Percentiles rank a stretch among this genome's conserved stretches.
Evolutionary conservation across 2,888 invertebrate species (phyloP).

Genomic region (Lasioglossum oenotherae): DNA sequence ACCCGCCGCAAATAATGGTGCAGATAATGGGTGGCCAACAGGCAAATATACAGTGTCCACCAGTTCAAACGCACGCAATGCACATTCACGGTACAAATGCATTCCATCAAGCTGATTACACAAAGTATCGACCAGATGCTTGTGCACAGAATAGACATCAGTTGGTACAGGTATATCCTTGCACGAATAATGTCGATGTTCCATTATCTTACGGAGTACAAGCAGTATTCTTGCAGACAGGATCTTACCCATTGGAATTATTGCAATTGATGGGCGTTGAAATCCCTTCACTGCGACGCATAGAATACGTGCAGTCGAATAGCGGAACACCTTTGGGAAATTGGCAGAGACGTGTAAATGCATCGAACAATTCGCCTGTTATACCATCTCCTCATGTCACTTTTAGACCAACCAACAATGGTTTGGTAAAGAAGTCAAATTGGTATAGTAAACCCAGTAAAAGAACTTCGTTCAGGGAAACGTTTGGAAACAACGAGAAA

Average conservation of each 20-base stretch:
- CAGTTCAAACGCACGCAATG: conserved; percentile 72
- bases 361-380: conserved; percentile 65
- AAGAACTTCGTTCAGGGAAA: conserved; percentile 71
- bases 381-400: conserved; percentile 72
- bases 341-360: conserved; percentile 77
- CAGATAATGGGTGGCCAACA: conserved; percentile 80
- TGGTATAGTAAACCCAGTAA: conserved; percentile 76
- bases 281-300: conserved; percentile 74
- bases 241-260: conserved; percentile 77
- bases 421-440: conserved; percentile 74
- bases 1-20: conserved; percentile 81
- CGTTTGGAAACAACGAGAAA: conserved; percentile 72
- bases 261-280: conserved; percentile 79
- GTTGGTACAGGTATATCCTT: conserved; percentile 76
- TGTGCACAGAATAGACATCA: conserved; percentile 77
- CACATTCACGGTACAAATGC: conserved; percentile 73
- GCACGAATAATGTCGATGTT: background rate
- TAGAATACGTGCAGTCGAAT: conserved; percentile 74
- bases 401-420: conserved; percentile 71
- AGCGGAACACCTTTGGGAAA: conserved; percentile 66
- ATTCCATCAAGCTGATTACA: conserved; percentile 74
- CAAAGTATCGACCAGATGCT: conserved; percentile 72
- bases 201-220: conserved; percentile 27
- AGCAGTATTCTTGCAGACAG: conserved; percentile 71
- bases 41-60: conserved; percentile 77